A percentile compares a stretch with the other conserved stretches of the same genome.
These are phyloP conservation scores for Loripinus fragilis DNA, from an alignment of 2,888 invertebrate genomes.

Conservation along the genomic window DNA sequence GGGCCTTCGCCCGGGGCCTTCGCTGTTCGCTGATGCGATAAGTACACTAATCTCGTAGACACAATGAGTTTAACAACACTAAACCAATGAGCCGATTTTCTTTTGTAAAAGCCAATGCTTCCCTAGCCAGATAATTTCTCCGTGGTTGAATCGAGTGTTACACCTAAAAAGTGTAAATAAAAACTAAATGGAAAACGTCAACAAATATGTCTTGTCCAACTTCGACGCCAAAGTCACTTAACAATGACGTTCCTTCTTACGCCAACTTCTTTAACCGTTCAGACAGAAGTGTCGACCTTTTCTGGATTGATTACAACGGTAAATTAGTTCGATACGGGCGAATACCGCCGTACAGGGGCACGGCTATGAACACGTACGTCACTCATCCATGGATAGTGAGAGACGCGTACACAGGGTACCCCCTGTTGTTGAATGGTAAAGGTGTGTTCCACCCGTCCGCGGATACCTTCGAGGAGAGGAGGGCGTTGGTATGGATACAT, in stretches of 20 bases:
- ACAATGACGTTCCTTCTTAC: conserved; percentile 38
- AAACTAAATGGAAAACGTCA: no score
- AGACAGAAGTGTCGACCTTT: conserved; percentile 33
- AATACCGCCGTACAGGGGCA: conserved; percentile 35
- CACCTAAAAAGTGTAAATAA: not conserved
- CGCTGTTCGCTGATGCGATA: no score
- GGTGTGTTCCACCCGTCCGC: conserved; percentile 39
- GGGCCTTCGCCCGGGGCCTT: no score
- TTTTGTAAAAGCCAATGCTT: no score
- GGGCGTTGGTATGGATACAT: conserved; percentile 34
- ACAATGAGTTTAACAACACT: no score
- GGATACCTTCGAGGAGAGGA: not conserved
- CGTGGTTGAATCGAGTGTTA: not conserved
- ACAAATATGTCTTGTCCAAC: no score
- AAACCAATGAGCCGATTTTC: no score
- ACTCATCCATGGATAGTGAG: conserved; percentile 57
- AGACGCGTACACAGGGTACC: conserved; percentile 39
- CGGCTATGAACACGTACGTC: conserved; percentile 47
- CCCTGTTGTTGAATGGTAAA: conserved; percentile 42
- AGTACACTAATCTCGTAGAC: no score
- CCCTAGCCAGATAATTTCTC: not conserved
- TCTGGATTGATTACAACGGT: conserved; percentile 49
- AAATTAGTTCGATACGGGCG: conserved; percentile 42
- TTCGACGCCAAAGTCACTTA: conserved; percentile 25
- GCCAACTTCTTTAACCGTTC: conserved; percentile 42